Evolutionary conservation across 2,113 vertebrate species (phyloP).

Genomic region (Festucalex cinctus): DNA sequence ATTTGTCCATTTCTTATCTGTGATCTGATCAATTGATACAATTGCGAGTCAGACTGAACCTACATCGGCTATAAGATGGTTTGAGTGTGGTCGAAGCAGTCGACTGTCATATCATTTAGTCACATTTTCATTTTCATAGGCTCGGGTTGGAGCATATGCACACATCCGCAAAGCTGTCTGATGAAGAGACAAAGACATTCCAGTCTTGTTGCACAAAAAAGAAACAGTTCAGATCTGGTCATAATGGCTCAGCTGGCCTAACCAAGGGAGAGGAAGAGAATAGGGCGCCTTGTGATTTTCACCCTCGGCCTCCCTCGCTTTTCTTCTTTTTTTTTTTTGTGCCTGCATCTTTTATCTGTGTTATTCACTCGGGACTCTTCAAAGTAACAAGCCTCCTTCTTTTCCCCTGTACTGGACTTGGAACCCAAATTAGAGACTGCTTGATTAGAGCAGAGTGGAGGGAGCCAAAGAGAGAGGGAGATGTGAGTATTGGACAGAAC

Average conservation of each 20-base stretch:
- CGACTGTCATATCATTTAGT: slow-evolving; percentile 85
- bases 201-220: slow-evolving; percentile 83
- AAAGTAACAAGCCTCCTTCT: slow-evolving; percentile 92
- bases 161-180: slow-evolving; percentile 84
- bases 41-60: slow-evolving; percentile 5
- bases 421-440: slow-evolving; percentile 91
- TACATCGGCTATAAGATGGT: slow-evolving; percentile 64
- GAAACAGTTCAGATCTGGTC: slow-evolving; percentile 87
- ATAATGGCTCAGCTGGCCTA: slow-evolving; percentile 97
- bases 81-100: slow-evolving; percentile 67
- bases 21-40: too few relatives aligned
- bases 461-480: slow-evolving; percentile 68
- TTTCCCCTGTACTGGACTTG: slow-evolving; percentile 85
- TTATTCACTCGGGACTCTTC: slow-evolving; percentile 94
- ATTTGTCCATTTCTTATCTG: neutral
- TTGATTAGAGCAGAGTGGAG: slow-evolving; percentile 75
- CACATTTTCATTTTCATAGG: slow-evolving; percentile 83
- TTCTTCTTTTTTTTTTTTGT: slow-evolving; percentile 78
- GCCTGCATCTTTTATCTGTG: slow-evolving; percentile 96
- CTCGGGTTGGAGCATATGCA: slow-evolving; percentile 82
- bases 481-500: slow-evolving; percentile 78
- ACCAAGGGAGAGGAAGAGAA: slow-evolving; percentile 93
- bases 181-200: slow-evolving; percentile 90
- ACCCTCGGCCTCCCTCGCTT: slow-evolving; percentile 62
- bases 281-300: slow-evolving; percentile 91